These are phyloP conservation scores for Oncorhynchus keta DNA, from an alignment of 2,113 vertebrate genomes.

Conservation along the genomic window DNA sequence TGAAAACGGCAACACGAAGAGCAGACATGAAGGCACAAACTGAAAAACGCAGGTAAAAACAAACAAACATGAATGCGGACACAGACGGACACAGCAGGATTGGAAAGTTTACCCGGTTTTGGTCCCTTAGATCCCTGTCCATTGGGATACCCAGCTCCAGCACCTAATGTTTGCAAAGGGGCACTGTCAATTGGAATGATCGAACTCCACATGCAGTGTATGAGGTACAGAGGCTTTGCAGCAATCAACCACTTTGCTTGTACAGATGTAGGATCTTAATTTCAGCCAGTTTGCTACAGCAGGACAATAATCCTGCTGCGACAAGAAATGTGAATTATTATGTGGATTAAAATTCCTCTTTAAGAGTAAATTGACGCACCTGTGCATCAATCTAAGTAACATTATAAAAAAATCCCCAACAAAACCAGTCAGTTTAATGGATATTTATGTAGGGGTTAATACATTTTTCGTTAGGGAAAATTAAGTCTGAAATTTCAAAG, in stretches of 20 bases:
- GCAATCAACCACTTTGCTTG: not conserved
- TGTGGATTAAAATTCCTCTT: too few relatives aligned
- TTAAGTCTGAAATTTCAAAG: too few relatives aligned
- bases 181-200: constrained; percentile 6
- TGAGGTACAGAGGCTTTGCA: not conserved
- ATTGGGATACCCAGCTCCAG: constrained; percentile 4
- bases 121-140: constrained; percentile 15
- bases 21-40: constrained; percentile 7
- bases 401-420: too few relatives aligned
- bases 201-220: not conserved
- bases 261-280: not conserved
- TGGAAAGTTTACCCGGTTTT: constrained; percentile 17
- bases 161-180: constrained; percentile 26
- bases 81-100: not conserved
- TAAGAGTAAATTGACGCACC: too few relatives aligned
- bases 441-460: not conserved
- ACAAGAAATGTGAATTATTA: too few relatives aligned
- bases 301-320: too few relatives aligned
- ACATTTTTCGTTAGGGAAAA: too few relatives aligned
- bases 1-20: not conserved
- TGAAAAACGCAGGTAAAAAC: constrained; percentile 5
- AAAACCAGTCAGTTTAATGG: not conserved
- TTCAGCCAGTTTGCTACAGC: too few relatives aligned
- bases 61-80: constrained; percentile 14
- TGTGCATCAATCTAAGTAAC: too few relatives aligned